These are phyloP conservation scores for Rhinoptilus africanus DNA, from an alignment of 2,113 vertebrate genomes.

Conservation along the genomic window DNA sequence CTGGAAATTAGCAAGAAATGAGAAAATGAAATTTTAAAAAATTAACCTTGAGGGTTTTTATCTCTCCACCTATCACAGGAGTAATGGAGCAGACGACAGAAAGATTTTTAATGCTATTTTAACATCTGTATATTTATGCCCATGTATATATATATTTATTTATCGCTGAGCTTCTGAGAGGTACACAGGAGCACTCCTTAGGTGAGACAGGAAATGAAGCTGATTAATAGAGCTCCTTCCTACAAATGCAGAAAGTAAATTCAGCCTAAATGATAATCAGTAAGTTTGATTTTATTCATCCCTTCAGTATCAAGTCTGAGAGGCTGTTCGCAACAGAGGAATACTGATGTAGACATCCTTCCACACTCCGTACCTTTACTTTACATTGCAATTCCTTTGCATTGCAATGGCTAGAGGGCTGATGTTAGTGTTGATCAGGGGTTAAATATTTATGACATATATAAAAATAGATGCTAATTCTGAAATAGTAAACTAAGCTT, in stretches of 20 bases:
- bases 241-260: constrained; percentile 30
- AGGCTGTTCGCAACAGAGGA: not conserved
- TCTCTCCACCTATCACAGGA: not conserved
- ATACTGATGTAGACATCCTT: not conserved
- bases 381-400: not conserved
- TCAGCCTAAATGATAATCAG: constrained; percentile 14
- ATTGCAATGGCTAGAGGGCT: not conserved
- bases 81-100: not conserved
- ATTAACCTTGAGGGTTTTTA: constrained; percentile 5
- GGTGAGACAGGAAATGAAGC: constrained; percentile 13
- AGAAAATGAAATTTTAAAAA: not conserved
- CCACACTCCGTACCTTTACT: not conserved
- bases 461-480: constrained; percentile 1
- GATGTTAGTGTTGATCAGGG: not conserved
- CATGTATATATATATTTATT: not conserved
- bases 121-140: not conserved
- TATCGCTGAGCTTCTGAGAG: not conserved
- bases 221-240: constrained; percentile 55
- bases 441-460: constrained; percentile 20
- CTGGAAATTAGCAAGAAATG: constrained; percentile 2
- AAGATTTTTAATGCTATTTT: constrained; percentile 21
- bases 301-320: not conserved
- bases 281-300: constrained; percentile 36
- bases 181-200: not conserved
- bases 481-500: not conserved